A percentile compares a stretch with the other conserved stretches of the same genome.
Evolutionary conservation across 1,140 invertebrate genomes (phyloP).

Genomic region (Procambarus virginalis): DNA sequence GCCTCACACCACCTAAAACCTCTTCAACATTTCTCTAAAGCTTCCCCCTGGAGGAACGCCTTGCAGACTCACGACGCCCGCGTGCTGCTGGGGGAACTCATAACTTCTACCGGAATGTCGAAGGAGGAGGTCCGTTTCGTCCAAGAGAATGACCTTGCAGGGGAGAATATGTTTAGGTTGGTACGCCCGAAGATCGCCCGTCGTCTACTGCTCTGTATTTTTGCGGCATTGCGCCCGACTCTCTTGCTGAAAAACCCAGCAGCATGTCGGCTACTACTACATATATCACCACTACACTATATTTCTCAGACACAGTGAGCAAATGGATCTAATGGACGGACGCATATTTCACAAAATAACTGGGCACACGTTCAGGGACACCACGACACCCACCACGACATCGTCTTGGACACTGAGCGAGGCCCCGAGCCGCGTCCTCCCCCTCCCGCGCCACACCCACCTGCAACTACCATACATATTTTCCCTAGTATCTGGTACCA

Average conservation of each 20-base stretch:
- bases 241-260: conserved; percentile 73
- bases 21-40: too few species aligned
- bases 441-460: not conserved
- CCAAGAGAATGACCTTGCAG: conserved; percentile 91
- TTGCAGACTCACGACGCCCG: too few species aligned
- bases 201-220: conserved; percentile 68
- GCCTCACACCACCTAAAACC: not conserved
- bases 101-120: conserved; percentile 86
- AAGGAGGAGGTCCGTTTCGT: conserved; percentile 92
- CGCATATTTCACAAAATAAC: not conserved
- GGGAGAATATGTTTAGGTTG: conserved; percentile 86
- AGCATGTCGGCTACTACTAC: conserved; percentile 70
- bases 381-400: not conserved
- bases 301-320: not conserved
- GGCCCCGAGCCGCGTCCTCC: not conserved
- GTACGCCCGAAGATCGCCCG: conserved; percentile 73
- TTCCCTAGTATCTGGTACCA: not conserved
- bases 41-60: too few species aligned
- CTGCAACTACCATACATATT: not conserved
- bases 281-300: not conserved
- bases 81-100: not conserved
- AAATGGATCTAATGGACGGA: not conserved
- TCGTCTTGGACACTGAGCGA: not conserved
- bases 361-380: not conserved
- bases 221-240: conserved; percentile 71